Base-by-base conservation (phyloP, 1,140 invertebrate species). In the Lordiphosa stackelbergi region DNA sequence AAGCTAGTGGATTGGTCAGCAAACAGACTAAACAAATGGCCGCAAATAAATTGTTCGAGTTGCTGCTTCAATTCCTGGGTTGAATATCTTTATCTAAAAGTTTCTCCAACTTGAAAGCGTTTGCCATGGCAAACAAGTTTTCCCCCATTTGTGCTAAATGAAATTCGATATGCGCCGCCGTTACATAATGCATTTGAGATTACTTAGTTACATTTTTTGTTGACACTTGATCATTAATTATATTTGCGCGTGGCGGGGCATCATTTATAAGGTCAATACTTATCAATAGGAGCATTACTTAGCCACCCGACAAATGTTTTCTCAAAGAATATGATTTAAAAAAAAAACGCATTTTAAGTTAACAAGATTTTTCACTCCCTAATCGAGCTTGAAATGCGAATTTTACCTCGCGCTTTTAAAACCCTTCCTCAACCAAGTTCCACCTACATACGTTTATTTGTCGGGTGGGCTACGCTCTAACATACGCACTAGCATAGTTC, bases 191-290 rank as follows among this genome's bases (percentile, higher is more conserved):
- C 77, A 81, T 81, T 64, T 55, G 38, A 64, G 66, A 75, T 71
- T 66, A 72, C 54, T 75, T 53, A 58, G 71, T 53, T 75, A 57
- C 57, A 19, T 45, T 45, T 35, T 36, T n/a, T 41, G 43, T 69
- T 69, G 68, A 81, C 62, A 81, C 68, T 81, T 64, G 77, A 83
- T 83, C 75, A 81, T 79, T 81, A 79, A 79, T 79, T 81, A 79
- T 81, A 79, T 75, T 64, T 74, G 59, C 59, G 63, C 66, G 56
- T 66, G 66, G 68, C 58, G 57, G 62, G 66, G 66, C 60, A 51
- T 58, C 54, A 52, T 47, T 60, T 34, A 42, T 47, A 35, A 31
- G 47, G 28, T 24, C 28, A 24, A 7, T 8, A 31, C 28, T 31
- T 31, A 31, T 8, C 28, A 64, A 64, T 64, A 35, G 61, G 54